phyloP scores from a whole-genome alignment of 2,113 vertebrate genomes.

The Nipponia nippon region DNA sequence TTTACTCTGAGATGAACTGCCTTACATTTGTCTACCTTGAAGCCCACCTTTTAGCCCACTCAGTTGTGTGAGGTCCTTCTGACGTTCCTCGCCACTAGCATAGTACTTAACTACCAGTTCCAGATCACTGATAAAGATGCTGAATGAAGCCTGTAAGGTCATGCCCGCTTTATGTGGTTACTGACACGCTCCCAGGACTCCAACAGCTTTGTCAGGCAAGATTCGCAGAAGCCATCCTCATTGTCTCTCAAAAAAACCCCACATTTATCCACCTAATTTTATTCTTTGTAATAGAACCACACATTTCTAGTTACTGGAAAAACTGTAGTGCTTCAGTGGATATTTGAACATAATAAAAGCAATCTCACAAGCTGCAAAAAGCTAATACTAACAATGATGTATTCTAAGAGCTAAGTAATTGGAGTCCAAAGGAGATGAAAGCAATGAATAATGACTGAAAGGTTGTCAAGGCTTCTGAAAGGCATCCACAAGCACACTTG shows the following conservation, averaged over 20 bases:
- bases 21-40: too few relatives aligned
- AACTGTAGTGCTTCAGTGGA: not conserved
- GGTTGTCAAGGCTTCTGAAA: not conserved
- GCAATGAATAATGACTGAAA: constrained; percentile 23
- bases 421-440: constrained; percentile 36
- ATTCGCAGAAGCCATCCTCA: not conserved
- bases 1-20: too few relatives aligned
- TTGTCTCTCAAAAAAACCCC: fast-evolving
- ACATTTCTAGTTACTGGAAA: not conserved
- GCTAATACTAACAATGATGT: not conserved
- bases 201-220: not conserved
- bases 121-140: not conserved
- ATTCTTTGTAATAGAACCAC: not conserved
- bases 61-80: not conserved
- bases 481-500: not conserved
- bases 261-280: not conserved
- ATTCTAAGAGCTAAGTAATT: constrained; percentile 20
- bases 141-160: not conserved
- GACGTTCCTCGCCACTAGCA: not conserved
- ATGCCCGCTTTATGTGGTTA: fast-evolving
- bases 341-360: not conserved
- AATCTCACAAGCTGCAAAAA: constrained; percentile 5
- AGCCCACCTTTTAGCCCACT: not conserved
- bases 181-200: not conserved
- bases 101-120: too few relatives aligned